Evolutionary conservation across 2,113 vertebrate species (phyloP).

Genomic region (Gobiocypris rarus): DNA sequence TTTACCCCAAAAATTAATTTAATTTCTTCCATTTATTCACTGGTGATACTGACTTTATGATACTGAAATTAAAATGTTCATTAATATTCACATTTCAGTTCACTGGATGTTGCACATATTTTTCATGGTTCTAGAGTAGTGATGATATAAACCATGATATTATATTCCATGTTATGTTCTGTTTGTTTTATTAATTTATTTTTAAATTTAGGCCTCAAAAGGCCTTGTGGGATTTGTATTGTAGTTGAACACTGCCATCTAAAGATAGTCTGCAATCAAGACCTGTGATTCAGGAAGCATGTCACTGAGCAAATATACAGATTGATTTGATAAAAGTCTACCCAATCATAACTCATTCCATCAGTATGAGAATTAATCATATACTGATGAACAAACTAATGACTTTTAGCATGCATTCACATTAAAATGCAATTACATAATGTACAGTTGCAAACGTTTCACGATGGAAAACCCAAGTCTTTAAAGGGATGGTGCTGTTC

Average conservation of each 20-base stretch:
- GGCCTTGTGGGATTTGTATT: constrained; percentile 51
- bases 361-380: neutral
- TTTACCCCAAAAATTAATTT: too few species aligned
- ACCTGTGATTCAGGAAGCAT: neutral
- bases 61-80: neutral
- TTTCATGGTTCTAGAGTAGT: neutral
- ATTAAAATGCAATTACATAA: neutral
- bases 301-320: constrained; percentile 3
- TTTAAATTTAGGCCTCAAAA: constrained; percentile 9
- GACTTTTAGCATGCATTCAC: neutral
- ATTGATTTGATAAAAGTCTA: neutral
- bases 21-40: neutral
- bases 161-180: neutral
- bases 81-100: neutral
- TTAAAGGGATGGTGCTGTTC: neutral
- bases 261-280: constrained; percentile 58
- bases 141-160: neutral
- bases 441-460: neutral
- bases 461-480: neutral
- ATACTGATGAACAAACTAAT: neutral
- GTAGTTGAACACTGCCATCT: constrained; percentile 74
- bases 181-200: neutral
- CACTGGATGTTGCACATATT: neutral
- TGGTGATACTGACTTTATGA: too few species aligned
- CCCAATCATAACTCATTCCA: neutral